A percentile compares a stretch with the other conserved stretches of the same genome.
Conservation (phyloP, 1,140 invertebrate species). For the Lucilia sericata region DNA sequence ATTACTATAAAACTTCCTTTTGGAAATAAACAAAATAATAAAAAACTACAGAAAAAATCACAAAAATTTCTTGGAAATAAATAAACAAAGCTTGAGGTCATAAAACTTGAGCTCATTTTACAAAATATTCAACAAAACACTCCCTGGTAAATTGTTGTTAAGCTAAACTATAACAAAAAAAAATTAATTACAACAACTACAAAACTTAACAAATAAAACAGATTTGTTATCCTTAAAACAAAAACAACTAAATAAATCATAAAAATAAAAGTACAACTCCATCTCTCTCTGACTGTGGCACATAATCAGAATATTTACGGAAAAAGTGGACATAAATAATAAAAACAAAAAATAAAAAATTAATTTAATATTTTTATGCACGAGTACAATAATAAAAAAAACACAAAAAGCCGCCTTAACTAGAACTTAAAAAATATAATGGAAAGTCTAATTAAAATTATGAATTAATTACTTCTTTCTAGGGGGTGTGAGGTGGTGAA, state of each 20-base stretch:
- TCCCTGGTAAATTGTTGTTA: neutral
- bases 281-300: neutral
- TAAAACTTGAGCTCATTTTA: constrained; percentile 25
- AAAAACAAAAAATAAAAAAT: neutral
- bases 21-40: no score
- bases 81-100: neutral
- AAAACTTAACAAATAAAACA: neutral
- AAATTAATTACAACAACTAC: constrained; percentile 34
- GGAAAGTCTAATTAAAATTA: constrained; percentile 39
- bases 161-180: no score
- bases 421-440: neutral
- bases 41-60: neutral
- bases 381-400: neutral
- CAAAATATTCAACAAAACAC: constrained; percentile 21
- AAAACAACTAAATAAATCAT: constrained; percentile 13
- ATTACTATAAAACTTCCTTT: constrained; percentile 29
- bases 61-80: neutral
- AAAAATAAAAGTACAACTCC: neutral
- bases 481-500: no score
- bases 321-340: neutral
- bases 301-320: neutral
- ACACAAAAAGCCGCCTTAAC: constrained; percentile 22
- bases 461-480: constrained; percentile 26
- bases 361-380: constrained; percentile 43
- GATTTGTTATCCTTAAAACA: constrained; percentile 39